Evolutionary conservation across 2,888 invertebrate genomes (phyloP).

Genomic region (Heliconius aoede): DNA sequence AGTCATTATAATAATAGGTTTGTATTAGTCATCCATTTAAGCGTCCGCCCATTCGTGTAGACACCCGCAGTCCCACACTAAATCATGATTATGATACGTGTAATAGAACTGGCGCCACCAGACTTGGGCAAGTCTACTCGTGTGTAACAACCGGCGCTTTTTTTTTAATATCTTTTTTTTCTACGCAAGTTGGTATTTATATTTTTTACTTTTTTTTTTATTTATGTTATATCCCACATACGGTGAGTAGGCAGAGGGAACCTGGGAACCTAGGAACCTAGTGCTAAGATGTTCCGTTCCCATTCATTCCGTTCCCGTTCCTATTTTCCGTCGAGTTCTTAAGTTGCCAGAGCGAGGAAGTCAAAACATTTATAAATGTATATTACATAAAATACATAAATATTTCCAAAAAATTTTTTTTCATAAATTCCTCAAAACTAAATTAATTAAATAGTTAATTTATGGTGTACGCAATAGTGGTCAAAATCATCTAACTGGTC

Average conservation of each 20-base stretch:
- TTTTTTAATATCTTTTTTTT: background rate
- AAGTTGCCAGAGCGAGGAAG: too few species aligned
- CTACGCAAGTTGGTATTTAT: background rate
- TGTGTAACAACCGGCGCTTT: background rate
- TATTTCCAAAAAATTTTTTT: background rate
- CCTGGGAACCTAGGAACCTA: too few species aligned
- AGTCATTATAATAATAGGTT: constrained; percentile 10
- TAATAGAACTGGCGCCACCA: constrained; percentile 18
- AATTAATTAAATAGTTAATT: background rate
- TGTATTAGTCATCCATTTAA: constrained; percentile 12
- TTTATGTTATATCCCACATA: too few species aligned
- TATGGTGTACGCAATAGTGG: constrained; percentile 14
- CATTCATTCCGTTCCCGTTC: too few species aligned
- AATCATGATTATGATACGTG: background rate
- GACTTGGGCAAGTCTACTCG: background rate
- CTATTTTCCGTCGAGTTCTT: too few species aligned
- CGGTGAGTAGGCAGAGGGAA: too few species aligned
- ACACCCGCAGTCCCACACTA: constrained; percentile 18
- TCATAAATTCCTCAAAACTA: background rate
- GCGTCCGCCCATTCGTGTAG: constrained; percentile 11
- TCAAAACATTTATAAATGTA: too few species aligned
- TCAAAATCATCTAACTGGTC: constrained; percentile 36
- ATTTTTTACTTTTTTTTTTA: too few species aligned
- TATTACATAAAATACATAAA: background rate
- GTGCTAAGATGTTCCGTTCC: too few species aligned